These are phyloP conservation scores for Hycleus cichorii DNA, from an alignment of 1,140 invertebrate genomes.

Conservation along the genomic window DNA sequence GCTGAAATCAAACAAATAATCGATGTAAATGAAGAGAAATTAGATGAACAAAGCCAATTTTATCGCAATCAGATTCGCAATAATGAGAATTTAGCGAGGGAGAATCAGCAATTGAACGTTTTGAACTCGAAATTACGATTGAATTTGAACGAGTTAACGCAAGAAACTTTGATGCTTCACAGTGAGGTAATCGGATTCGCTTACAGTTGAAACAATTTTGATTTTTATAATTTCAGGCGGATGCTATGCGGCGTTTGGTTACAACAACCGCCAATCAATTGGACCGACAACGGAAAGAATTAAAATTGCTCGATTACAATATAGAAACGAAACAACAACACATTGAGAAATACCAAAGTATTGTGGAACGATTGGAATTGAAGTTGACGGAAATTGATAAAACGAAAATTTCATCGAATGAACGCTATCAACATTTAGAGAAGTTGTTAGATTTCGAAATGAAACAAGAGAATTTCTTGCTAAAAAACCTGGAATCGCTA, in stretches of 20 bases:
- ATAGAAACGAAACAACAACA: constrained; percentile 24
- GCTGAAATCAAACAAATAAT: constrained; percentile 19
- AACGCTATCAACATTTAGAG: constrained; percentile 28
- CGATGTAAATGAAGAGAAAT: constrained; percentile 25
- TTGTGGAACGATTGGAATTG: constrained; percentile 13
- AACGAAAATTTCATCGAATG: constrained; percentile 18
- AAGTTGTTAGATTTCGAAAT: constrained; percentile 29
- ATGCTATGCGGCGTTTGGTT: constrained; percentile 23
- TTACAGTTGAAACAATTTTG: not conserved
- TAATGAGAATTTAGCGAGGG: constrained; percentile 30
- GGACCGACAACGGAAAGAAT: constrained; percentile 28
- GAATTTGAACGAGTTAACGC: constrained; percentile 24
- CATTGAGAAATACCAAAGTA: not conserved
- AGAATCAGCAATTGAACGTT: constrained; percentile 27
- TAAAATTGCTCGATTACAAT: constrained; percentile 18
- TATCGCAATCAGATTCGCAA: constrained; percentile 32
- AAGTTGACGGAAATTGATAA: constrained; percentile 22
- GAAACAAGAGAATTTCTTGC: constrained; percentile 21
- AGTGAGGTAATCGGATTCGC: constrained; percentile 20
- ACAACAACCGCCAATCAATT: constrained; percentile 21
- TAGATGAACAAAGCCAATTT: constrained; percentile 36
- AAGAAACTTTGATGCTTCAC: constrained; percentile 11
- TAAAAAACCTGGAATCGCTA: constrained; percentile 27
- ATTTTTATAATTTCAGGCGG: constrained; percentile 19
- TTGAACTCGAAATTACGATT: constrained; percentile 24